Evolutionary conservation across 1,140 invertebrate genomes (phyloP).

Genomic region (Venustaconcha ellipsiformis): DNA sequence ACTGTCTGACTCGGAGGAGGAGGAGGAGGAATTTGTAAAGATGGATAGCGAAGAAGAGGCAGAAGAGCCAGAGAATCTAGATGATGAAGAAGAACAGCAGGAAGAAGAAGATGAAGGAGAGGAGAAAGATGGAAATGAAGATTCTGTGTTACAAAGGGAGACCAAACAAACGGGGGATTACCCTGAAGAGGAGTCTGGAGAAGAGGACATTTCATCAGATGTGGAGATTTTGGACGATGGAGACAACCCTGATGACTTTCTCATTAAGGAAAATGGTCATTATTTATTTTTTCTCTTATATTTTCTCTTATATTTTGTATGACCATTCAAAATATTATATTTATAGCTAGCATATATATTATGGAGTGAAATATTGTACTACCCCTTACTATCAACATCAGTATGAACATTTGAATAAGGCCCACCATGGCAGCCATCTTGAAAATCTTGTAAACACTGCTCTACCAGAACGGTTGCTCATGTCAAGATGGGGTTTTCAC

Average conservation of each 20-base stretch:
- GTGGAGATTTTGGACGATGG: constrained; percentile 17
- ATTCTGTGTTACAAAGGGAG: constrained; percentile 2
- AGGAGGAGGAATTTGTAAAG: constrained; percentile 36
- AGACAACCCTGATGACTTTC: constrained; percentile 35
- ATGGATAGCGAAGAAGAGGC: constrained; percentile 13
- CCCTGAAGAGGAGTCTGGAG: constrained; percentile 30
- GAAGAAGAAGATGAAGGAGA: constrained; percentile 20
- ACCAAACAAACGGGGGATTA: constrained; percentile 13
- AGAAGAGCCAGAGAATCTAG: constrained; percentile 48
- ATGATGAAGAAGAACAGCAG: constrained; percentile 27
- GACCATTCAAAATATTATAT: too few relatives aligned
- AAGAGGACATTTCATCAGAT: constrained; percentile 28
- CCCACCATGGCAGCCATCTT: too few relatives aligned
- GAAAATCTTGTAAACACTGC: too few relatives aligned
- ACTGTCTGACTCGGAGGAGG: constrained; percentile 13
- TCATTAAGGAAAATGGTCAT: constrained; percentile 49
- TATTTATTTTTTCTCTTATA: not conserved
- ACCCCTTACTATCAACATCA: too few relatives aligned
- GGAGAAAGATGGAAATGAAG: constrained; percentile 18
- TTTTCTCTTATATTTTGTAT: too few relatives aligned
- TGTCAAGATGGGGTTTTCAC: too few relatives aligned
- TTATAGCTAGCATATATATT: too few relatives aligned
- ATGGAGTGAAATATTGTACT: too few relatives aligned
- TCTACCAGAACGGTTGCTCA: too few relatives aligned
- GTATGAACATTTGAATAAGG: too few relatives aligned